Base-by-base conservation (phyloP, 1,140 invertebrate species). In the Achroia grisella region DNA sequence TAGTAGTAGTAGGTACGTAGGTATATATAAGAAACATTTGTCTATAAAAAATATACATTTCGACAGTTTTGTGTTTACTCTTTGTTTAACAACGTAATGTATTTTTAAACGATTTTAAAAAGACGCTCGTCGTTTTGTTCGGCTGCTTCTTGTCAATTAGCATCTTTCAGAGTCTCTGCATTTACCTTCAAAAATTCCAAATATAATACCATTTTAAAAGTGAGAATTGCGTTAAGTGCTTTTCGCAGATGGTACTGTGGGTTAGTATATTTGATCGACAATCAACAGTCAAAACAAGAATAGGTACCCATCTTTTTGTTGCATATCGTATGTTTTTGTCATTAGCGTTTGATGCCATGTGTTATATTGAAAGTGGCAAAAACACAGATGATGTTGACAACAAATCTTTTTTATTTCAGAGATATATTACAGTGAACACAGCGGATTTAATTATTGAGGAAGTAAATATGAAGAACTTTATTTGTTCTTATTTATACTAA, bases 81-180 rank as follows among this genome's bases (percentile, higher is more conserved):
- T 71, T 66, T 71, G 59, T 69, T 68, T 76, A 56, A 63, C 58
- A 62, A 59, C 59, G 45, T 76, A 62, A 76, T 72, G 68, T 76
- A 64, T 69, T 76, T 72, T 74, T 75, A 74, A 74, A 52, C 60
- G 63, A 67, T 67, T 50, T 64, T 43, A 53, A 68, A 63, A 63
- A 62, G 62, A 66, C 59, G 48, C 51, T 55, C 44, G 47, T 52
- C 50, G 50, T 50, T 35, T 36, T 55, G 52, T 57, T 39, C 40
- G 35, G 53, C 65, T 48, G 44, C 36, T 31, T 55, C 42, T 62
- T 56, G 61, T 53, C 74, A 78, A 78, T 78, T 78, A 78, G 64
- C 66, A 63, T 60, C 37, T 48, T 57, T 50, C 51, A 43, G 32
- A 57, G 58, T 56, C 51, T 37, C 34, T 29, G 39, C 55, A 44